Evolutionary conservation across 1,140 invertebrate genomes (phyloP), one percentile per base, ranked within the genome.

Genomic region (Agraylea sexmaculata): DNA sequence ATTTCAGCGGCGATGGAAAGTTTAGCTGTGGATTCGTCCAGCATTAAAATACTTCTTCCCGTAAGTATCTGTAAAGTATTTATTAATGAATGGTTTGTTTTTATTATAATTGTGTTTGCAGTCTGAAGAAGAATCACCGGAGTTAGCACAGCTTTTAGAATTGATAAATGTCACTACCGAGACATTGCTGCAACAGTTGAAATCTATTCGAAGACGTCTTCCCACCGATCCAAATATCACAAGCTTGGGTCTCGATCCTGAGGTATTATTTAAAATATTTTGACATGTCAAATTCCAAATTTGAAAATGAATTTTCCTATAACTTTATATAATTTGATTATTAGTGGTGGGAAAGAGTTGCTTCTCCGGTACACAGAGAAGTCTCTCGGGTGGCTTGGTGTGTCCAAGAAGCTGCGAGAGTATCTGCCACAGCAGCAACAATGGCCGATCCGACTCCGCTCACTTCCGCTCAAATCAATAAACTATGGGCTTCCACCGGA

Each of bases 121-220:
- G 40, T 10, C 31, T 18, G 37, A 32, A 8, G 44, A 44, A 37
- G 44, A 50, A 12, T 42, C 32, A 13, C 32, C 34, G 13, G 45
- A 46, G 15, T 37, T 79, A 47, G 78, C 75, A 5, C 66, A 80
- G 28, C 59, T 92, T 1, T 74, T 84, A 50, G 80, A 85, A 56
- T 78, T 85, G 51, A 66, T 90, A 4, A 77, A 80, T 42, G 77
- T 75, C 3, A 76, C 74, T 42, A 75, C 77, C 32, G 78, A 86
- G 42, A 74, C 81, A 4, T 73, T 92, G 1, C 77, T 83, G 47
- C 83, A 87, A 53, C 80, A 88, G 59, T 73, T 90, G 29, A 90
- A 90, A 62, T 67, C 78, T 38, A 79, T 91, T 12, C 71, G 82
- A 45, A 65, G 86, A 15, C 72, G 83, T 6, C 63, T 89, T 34